These are phyloP conservation scores for Chymomyza procnemis DNA, from an alignment of 2,888 invertebrate species.

Conservation along the genomic window DNA sequence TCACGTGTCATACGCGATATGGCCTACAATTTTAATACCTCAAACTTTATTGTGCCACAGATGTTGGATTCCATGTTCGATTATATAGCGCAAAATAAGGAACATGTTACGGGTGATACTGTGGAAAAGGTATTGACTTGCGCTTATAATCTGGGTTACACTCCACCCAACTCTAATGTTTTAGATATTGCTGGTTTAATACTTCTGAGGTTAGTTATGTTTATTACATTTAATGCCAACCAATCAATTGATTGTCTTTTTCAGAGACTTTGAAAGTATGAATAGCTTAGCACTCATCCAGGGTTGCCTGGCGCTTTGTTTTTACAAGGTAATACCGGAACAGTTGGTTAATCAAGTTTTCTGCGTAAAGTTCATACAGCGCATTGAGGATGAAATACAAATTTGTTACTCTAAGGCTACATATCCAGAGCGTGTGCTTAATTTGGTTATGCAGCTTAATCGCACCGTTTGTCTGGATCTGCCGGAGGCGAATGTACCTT, in stretches of 20 bases:
- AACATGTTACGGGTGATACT: slow-evolving; percentile 80
- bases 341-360: slow-evolving; percentile 81
- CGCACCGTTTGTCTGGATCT: slow-evolving; percentile 83
- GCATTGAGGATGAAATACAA: slow-evolving; percentile 81
- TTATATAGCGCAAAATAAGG: slow-evolving; percentile 78
- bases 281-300: slow-evolving; percentile 80
- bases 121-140: slow-evolving; percentile 80
- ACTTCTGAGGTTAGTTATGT: slow-evolving; percentile 78
- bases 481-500: slow-evolving; percentile 82
- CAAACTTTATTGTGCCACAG: slow-evolving; percentile 78
- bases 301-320: slow-evolving; percentile 80
- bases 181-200: slow-evolving; percentile 53
- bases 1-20: slow-evolving; percentile 79
- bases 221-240: background rate
- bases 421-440: slow-evolving; percentile 80
- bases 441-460: slow-evolving; percentile 82
- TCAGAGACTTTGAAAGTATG: slow-evolving; percentile 81
- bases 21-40: slow-evolving; percentile 76
- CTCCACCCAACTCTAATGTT: slow-evolving; percentile 61
- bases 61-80: slow-evolving; percentile 79
- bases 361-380: slow-evolving; percentile 81
- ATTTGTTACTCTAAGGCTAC: slow-evolving; percentile 81
- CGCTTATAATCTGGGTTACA: slow-evolving; percentile 80
- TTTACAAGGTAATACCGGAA: slow-evolving; percentile 80
- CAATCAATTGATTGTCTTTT: slow-evolving; percentile 32